Evolutionary conservation across 2,113 vertebrate species (phyloP).

Genomic region (Pongo pygmaeus): DNA sequence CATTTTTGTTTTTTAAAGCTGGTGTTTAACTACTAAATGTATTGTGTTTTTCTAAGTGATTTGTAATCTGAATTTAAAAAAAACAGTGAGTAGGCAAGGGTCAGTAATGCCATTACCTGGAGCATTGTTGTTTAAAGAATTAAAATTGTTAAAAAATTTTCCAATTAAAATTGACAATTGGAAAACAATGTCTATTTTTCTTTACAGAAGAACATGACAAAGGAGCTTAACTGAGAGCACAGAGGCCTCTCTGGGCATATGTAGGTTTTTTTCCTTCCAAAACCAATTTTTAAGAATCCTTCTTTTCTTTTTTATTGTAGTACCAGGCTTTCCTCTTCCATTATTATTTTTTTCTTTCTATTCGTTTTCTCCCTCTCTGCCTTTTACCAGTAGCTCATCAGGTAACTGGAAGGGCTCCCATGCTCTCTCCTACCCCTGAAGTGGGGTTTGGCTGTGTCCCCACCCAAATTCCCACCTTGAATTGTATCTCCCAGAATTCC

Average conservation of each 20-base stretch:
- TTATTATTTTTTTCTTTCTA: not conserved
- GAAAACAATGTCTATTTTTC: not conserved
- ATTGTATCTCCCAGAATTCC: too few relatives aligned
- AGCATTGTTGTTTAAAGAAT: too few relatives aligned
- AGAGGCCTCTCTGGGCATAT: not conserved
- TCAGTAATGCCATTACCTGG: too few relatives aligned
- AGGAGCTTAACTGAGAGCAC: fast-evolving
- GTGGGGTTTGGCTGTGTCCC: too few relatives aligned
- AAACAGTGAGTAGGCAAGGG: too few relatives aligned
- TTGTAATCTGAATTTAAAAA: not conserved
- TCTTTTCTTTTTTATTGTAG: not conserved
- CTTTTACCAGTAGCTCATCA: not conserved
- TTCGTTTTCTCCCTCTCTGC: not conserved
- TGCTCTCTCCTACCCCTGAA: not conserved
- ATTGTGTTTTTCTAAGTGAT: not conserved
- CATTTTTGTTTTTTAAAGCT: not conserved
- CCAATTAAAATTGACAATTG: not conserved
- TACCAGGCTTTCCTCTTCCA: not conserved
- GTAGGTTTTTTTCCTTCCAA: not conserved
- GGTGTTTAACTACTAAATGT: not conserved
- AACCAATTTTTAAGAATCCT: not conserved
- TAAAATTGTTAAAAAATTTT: too few relatives aligned
- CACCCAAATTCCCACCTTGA: too few relatives aligned
- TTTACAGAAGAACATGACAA: not conserved
- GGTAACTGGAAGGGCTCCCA: not conserved